Conservation (phyloP, 2,888 invertebrate species). For the Amphipyra tragopoginis region DNA sequence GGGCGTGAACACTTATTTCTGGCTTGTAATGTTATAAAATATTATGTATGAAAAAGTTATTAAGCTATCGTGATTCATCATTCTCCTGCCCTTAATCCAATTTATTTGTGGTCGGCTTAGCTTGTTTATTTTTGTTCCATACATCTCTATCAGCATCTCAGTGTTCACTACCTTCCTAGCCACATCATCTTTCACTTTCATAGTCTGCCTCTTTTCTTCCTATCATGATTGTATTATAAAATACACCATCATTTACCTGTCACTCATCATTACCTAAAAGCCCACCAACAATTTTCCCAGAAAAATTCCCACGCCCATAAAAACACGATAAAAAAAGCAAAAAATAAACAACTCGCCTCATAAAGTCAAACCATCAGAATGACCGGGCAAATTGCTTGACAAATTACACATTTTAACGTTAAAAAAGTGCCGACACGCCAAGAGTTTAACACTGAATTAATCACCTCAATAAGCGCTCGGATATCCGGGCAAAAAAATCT, state of each 20-base stretch:
- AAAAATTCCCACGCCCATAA: constrained; percentile 34
- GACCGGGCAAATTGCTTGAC: constrained; percentile 56
- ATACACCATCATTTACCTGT: neutral
- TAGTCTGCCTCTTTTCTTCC: no score
- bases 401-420: constrained; percentile 62
- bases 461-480: constrained; percentile 70
- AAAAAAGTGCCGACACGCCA: constrained; percentile 58
- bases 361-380: constrained; percentile 41
- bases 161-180: no score
- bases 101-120: no score
- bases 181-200: no score
- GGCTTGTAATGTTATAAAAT: no score
- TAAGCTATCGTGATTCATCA: no score
- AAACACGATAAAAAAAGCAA: constrained; percentile 16
- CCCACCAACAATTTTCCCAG: neutral
- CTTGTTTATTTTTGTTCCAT: no score
- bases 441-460: constrained; percentile 72
- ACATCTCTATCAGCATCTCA: no score
- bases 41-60: no score
- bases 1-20: no score
- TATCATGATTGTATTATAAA: no score
- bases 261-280: neutral
- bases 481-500: constrained; percentile 76
- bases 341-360: constrained; percentile 35
- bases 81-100: no score